Conservation (phyloP, 2,797 vertebrate species). For the Varecia variegata region DNA sequence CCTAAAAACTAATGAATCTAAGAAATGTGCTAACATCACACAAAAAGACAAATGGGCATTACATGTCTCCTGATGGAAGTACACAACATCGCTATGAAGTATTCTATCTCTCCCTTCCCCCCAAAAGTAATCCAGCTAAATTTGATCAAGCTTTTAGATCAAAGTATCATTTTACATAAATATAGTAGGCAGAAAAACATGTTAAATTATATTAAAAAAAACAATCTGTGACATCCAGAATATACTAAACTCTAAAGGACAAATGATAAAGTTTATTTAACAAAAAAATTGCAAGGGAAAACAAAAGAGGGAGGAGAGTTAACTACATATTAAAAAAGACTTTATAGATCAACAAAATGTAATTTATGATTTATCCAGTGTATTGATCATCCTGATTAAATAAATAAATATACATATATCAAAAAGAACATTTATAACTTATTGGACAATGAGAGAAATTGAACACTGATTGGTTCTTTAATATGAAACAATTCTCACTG, state of each 20-base stretch:
- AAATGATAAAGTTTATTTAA: neutral
- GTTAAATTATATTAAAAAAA: neutral
- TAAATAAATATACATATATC: neutral
- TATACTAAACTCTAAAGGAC: neutral
- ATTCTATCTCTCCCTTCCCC: neutral
- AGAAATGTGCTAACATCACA: neutral
- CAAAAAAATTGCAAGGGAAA: neutral
- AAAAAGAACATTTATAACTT: neutral
- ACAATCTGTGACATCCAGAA: neutral
- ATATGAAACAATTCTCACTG: neutral
- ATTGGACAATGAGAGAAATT: neutral
- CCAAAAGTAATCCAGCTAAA: neutral
- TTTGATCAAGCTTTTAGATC: neutral
- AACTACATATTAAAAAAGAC: neutral
- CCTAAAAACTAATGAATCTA: neutral
- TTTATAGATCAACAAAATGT: neutral
- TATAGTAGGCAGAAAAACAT: neutral
- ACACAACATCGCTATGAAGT: neutral
- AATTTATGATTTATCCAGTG: neutral
- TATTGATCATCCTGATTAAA: neutral
- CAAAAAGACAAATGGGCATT: neutral
- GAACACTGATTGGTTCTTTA: neutral
- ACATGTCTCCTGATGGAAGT: neutral
- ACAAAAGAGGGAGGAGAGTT: rapidly evolving
- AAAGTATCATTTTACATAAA: neutral